Base-by-base conservation (phyloP, 2,113 vertebrate species). In the Embiotoca jacksoni region DNA sequence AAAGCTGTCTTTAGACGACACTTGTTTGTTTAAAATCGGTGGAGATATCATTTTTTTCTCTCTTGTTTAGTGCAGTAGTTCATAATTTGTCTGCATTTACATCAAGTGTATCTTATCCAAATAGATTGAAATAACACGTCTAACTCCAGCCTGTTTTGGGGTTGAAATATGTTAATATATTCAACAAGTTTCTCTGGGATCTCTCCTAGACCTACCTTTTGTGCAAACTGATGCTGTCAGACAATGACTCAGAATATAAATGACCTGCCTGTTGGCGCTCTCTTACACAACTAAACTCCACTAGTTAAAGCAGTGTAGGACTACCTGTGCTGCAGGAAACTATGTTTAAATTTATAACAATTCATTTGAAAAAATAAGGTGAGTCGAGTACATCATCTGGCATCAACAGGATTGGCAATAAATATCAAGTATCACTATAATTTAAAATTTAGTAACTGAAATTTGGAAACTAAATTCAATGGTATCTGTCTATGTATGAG, bases 21-120 rank as follows among this genome's bases (percentile, higher is more conserved):
- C 62, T 69, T 68, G 54, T 81, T 82, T 85, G 71, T 66, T 80
- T 74, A 65, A 74, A 59, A 9, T 50, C 31, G 5, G 47, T 14
- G 36, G 36, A 49, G 11, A 0, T 3, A 41, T 61, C 11, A 9
- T 30, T 58, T 56, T 56, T 61, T 65, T 23, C n/a, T 58, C 3
- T 56, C 13, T 31, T 33, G 10, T 62, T 63, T 69, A 16, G 16
- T 13, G 10, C 1, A 23, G 14, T 16, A 78, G 60, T 33, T 66
- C 49, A 53, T 32, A 47, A 69, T 83, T 77, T 87, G 80, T 82
- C 30, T 89, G 56, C 16, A 76, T 77, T 82, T 85, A 80, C 57
- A 84, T 87, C 15, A 77, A 81, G 73, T 70, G 69, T 80, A 75
- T 61, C 1, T 37, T 64, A 59, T 66, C 33, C 54, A 82, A 82